Evolutionary conservation across 2,888 invertebrate genomes (phyloP).

Genomic region (Junonia oenone): DNA sequence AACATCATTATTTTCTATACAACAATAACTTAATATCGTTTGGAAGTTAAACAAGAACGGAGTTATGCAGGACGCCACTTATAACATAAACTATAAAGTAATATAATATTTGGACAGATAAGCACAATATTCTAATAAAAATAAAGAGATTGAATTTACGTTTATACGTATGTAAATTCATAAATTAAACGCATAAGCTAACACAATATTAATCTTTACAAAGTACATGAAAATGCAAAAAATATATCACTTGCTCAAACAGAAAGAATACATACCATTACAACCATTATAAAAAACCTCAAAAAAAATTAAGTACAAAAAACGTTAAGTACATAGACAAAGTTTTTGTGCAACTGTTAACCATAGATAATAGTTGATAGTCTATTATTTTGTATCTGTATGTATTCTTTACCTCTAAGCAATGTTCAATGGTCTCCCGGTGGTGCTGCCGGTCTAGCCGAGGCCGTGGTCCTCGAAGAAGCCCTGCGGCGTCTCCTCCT

Average conservation of each 20-base stretch:
- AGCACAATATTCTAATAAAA: background rate
- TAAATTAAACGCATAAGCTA: background rate
- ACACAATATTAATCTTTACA: background rate
- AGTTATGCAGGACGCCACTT: background rate
- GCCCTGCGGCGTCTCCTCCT: constrained; percentile 99
- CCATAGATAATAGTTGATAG: background rate
- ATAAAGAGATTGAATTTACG: background rate
- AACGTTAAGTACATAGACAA: background rate
- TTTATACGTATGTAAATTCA: background rate
- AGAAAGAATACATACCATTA: constrained; percentile 19
- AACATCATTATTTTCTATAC: background rate
- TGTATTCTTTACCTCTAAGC: constrained; percentile 16
- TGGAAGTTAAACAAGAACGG: background rate
- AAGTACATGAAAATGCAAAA: background rate
- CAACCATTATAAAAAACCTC: too few species aligned
- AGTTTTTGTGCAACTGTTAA: background rate
- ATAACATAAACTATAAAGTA: background rate
- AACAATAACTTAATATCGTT: background rate
- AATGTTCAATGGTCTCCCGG: background rate
- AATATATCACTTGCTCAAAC: constrained; percentile 7
- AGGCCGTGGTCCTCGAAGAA: constrained; percentile 99
- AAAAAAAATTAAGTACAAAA: background rate
- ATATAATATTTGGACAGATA: background rate
- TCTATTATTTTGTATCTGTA: background rate
- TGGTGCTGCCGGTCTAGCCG: constrained; percentile 81